phyloP scores from a whole-genome alignment of 2,113 vertebrate species.

The Ibidorhyncha struthersii region DNA sequence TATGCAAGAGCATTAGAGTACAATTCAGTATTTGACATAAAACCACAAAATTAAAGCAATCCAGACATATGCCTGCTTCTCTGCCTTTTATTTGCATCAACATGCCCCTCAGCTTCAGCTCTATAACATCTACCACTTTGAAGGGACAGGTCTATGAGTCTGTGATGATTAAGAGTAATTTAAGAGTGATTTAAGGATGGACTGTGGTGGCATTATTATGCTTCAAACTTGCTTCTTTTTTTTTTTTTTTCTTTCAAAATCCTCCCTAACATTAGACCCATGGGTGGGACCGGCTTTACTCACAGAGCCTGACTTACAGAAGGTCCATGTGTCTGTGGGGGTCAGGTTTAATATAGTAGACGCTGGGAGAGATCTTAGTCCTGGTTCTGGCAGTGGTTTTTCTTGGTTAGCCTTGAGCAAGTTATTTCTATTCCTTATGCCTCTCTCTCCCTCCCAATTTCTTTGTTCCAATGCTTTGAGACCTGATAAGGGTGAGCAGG shows the following conservation, averaged over 20 bases:
- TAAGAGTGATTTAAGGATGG: background rate
- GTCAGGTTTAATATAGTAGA: background rate
- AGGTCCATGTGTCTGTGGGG: background rate
- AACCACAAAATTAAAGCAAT: slow-evolving; percentile 33
- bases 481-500: background rate
- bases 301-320: background rate
- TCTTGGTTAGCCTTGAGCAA: background rate
- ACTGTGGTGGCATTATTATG: background rate
- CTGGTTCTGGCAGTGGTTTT: background rate
- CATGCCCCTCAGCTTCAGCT: background rate
- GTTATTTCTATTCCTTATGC: background rate
- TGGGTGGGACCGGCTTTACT: background rate
- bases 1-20: slow-evolving; percentile 29
- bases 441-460: background rate
- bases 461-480: background rate
- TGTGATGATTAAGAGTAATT: background rate
- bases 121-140: background rate
- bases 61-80: background rate
- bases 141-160: background rate
- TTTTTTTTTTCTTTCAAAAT: background rate
- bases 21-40: slow-evolving; percentile 1
- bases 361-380: background rate
- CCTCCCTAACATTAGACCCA: background rate
- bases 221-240: background rate
- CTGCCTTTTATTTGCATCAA: background rate